phyloP scores from a whole-genome alignment of 2,888 invertebrate genomes.

The Ochropleura leucogaster region DNA sequence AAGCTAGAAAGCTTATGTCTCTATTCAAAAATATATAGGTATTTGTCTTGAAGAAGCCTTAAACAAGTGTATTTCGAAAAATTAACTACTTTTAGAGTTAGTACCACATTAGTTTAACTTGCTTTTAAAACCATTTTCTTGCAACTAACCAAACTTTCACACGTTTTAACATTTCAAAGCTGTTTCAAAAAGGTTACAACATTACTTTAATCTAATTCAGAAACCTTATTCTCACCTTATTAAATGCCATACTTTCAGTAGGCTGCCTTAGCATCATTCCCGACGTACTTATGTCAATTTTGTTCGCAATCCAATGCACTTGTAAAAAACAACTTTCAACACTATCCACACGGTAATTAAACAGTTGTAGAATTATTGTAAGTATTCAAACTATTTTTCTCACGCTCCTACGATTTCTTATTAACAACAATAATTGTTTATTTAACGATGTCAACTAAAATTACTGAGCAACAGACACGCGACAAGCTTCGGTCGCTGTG shows the following conservation, averaged over 20 bases:
- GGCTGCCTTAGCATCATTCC: conserved; percentile 81
- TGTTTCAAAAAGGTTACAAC: conserved; percentile 18
- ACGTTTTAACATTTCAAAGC: background rate
- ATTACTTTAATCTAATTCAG: conserved; percentile 53
- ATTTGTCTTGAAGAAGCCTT: background rate
- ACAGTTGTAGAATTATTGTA: conserved; percentile 44
- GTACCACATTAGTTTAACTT: conserved; percentile 3
- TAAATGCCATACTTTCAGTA: conserved; percentile 79
- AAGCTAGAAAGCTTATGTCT: background rate
- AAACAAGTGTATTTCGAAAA: background rate
- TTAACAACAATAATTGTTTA: conserved; percentile 72
- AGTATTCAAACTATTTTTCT: conserved; percentile 48
- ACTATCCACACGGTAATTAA: conserved; percentile 70
- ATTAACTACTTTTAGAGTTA: conserved; percentile 15
- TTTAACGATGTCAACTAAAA: conserved; percentile 81
- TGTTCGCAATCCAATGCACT: conserved; percentile 83
- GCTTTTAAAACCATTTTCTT: background rate
- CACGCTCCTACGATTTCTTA: conserved; percentile 58
- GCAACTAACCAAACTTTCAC: background rate
- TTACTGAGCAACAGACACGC: conserved; percentile 65
- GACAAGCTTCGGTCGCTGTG: conserved; percentile 71
- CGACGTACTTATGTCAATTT: conserved; percentile 79
- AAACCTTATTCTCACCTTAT: conserved; percentile 77
- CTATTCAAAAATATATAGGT: background rate
- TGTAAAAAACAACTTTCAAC: conserved; percentile 69